Percentiles rank a stretch among this genome's conserved stretches.
Evolutionary conservation across 2,888 invertebrate genomes (phyloP).

Genomic region (Odontocerum albicorne): DNA sequence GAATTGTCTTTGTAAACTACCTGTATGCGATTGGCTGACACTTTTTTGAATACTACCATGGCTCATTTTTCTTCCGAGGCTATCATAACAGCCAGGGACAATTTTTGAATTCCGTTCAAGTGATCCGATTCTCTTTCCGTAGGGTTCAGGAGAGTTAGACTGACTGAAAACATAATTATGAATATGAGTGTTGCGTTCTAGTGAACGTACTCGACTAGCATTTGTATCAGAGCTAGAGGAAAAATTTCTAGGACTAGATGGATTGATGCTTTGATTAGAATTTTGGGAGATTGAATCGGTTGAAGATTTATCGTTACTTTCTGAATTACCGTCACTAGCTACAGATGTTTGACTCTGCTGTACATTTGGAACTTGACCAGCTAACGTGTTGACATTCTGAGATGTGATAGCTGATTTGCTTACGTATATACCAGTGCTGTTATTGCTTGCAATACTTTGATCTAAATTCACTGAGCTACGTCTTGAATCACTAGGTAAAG

Average conservation of each 20-base stretch:
- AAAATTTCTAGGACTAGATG: conserved; percentile 31
- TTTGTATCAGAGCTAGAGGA: conserved; percentile 39
- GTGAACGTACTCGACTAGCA: conserved; percentile 51
- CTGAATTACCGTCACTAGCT: conserved; percentile 11
- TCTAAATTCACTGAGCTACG: conserved; percentile 36
- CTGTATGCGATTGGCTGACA: conserved; percentile 48
- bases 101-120: conserved; percentile 46
- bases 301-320: conserved; percentile 30
- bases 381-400: conserved; percentile 3
- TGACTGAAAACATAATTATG: conserved; percentile 32
- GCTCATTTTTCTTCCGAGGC: conserved; percentile 41
- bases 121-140: conserved; percentile 50
- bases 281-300: conserved; percentile 34
- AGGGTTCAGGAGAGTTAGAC: conserved; percentile 44
- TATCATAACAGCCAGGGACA: conserved; percentile 47
- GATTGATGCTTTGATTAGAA: conserved; percentile 32
- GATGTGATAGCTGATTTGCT: conserved; percentile 16
- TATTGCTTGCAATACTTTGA: conserved; percentile 32
- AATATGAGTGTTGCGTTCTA: conserved; percentile 47
- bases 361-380: conserved; percentile 1
- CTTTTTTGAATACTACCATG: conserved; percentile 38
- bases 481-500: conserved; percentile 34
- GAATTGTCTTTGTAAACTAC: conserved; percentile 47
- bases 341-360: conserved; percentile 5
- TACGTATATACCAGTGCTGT: conserved; percentile 26